Percentiles rank a stretch among this genome's conserved stretches.
Evolutionary conservation across 2,113 vertebrate genomes (phyloP).

Genomic region (Petrocephalus microphthalmus): DNA sequence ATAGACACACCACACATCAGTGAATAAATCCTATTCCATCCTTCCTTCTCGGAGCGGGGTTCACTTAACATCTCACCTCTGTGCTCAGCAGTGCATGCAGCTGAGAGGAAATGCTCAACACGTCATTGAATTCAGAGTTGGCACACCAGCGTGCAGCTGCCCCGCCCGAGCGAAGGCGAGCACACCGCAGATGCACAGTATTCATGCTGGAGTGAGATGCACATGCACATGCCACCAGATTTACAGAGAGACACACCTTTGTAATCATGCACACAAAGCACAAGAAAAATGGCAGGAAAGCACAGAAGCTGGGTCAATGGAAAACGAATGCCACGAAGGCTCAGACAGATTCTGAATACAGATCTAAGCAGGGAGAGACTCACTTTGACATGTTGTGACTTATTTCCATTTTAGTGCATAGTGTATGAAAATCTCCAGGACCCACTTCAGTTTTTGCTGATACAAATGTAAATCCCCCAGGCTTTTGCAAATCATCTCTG

Average conservation of each 20-base stretch:
- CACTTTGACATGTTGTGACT: background rate
- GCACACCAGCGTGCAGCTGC: background rate
- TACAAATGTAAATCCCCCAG: background rate
- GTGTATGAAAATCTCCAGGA: background rate
- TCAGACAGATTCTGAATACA: background rate
- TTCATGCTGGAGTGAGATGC: background rate
- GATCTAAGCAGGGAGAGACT: background rate
- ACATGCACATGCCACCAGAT: background rate
- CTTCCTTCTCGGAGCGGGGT: slow-evolving; percentile 18
- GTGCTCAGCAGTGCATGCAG: slow-evolving; percentile 21
- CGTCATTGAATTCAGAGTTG: background rate
- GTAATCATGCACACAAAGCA: background rate
- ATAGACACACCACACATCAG: slow-evolving; percentile 30
- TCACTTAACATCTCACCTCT: slow-evolving; percentile 29
- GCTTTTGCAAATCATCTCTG: background rate
- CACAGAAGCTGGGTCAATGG: background rate
- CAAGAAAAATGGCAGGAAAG: background rate
- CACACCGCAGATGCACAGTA: slow-evolving; percentile 20
- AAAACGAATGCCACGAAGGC: background rate
- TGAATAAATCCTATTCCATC: slow-evolving; percentile 19
- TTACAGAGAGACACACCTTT: background rate
- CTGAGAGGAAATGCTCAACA: slow-evolving; percentile 20
- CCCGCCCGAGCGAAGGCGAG: background rate
- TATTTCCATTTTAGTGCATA: background rate
- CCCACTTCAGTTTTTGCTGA: background rate